phyloP scores from a whole-genome alignment of 2,888 invertebrate genomes.

The Malacosoma neustria region DNA sequence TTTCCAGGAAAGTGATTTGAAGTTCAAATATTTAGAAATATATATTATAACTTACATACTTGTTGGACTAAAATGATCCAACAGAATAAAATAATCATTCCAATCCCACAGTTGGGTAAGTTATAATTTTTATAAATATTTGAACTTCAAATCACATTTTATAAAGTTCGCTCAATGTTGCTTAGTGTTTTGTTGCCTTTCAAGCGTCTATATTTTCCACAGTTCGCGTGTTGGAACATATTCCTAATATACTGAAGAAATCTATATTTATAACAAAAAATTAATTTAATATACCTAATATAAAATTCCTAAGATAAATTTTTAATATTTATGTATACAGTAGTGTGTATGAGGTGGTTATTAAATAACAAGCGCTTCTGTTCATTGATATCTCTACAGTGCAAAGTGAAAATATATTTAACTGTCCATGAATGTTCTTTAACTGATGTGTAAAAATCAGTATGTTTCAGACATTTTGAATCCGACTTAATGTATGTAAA shows the following conservation, averaged over 20 bases:
- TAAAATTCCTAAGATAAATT: constrained; percentile 68
- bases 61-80: too few relatives aligned
- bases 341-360: constrained; percentile 58
- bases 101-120: too few relatives aligned
- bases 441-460: constrained; percentile 72
- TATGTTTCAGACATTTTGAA: constrained; percentile 74
- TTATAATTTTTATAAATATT: too few relatives aligned
- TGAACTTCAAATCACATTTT: too few relatives aligned
- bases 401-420: constrained; percentile 38
- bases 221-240: too few relatives aligned
- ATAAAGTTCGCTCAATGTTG: too few relatives aligned
- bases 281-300: constrained; percentile 53
- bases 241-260: constrained; percentile 55
- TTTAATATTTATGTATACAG: constrained; percentile 68
- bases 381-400: constrained; percentile 43
- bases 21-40: too few relatives aligned
- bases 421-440: constrained; percentile 66
- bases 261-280: constrained; percentile 72
- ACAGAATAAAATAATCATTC: too few relatives aligned
- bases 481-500: constrained; percentile 75
- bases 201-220: too few relatives aligned
- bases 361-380: constrained; percentile 47
- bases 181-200: too few relatives aligned
- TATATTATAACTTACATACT: too few relatives aligned
- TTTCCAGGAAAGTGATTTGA: too few relatives aligned